Percentiles rank a stretch among this genome's conserved stretches.
phyloP scores from a whole-genome alignment of 1,140 invertebrate species.

The Charaxes varanes region DNA sequence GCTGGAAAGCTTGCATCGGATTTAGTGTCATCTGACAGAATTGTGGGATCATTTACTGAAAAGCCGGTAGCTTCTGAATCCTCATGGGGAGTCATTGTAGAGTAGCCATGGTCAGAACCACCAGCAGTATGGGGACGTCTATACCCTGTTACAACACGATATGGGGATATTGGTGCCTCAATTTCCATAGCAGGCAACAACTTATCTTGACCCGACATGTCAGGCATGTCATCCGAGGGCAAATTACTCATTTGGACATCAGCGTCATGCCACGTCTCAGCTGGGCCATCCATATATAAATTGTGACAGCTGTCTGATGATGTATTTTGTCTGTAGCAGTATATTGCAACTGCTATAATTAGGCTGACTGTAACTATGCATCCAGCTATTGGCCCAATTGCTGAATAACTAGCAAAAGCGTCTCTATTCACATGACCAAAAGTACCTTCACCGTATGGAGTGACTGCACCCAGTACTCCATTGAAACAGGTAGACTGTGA shows the following conservation, averaged over 20 bases:
- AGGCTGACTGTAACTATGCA: constrained; percentile 77
- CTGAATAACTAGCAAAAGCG: constrained; percentile 75
- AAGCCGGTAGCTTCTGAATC: constrained; percentile 88
- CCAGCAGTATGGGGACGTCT: constrained; percentile 85
- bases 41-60: constrained; percentile 77
- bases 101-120: constrained; percentile 95
- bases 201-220: constrained; percentile 76
- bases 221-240: constrained; percentile 62
- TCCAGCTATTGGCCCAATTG: constrained; percentile 77
- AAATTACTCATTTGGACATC: constrained; percentile 67
- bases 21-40: constrained; percentile 76
- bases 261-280: constrained; percentile 66
- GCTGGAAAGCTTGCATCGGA: constrained; percentile 78
- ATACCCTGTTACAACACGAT: constrained; percentile 88
- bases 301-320: constrained; percentile 71
- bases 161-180: constrained; percentile 87
- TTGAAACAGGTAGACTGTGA: constrained; percentile 88
- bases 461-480: constrained; percentile 86
- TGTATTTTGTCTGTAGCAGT: constrained; percentile 79
- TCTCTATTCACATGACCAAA: constrained; percentile 72
- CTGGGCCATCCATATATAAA: constrained; percentile 72
- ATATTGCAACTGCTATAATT: constrained; percentile 77
- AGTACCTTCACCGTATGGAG: constrained; percentile 86
- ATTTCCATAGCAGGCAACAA: constrained; percentile 75
- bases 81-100: constrained; percentile 94